Base-by-base conservation (phyloP, 2,113 vertebrate species). In the Saguinus imperator region DNA sequence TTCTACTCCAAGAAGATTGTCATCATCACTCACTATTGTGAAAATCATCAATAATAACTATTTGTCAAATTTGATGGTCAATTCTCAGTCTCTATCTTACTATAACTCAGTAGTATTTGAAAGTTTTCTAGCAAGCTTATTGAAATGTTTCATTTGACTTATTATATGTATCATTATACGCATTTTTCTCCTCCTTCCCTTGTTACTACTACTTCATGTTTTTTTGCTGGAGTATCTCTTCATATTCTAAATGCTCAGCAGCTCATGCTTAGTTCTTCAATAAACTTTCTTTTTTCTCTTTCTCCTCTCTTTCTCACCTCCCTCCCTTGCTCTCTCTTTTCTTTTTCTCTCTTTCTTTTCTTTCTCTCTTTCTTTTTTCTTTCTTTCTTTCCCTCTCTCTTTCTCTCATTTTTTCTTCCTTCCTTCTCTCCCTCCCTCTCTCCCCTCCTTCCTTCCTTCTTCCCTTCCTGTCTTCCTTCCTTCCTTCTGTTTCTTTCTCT, bases 321-420 rank as follows among this genome's bases (percentile, higher is more conserved):
- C 18, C 4, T 72, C 68, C 66, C 7, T 68, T 14, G 5, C 66
- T 17, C 5, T 70, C 6, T 37, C 68, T 70, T 32, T 32, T 27
- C 29, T 12, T 29, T 66, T n/a, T 35, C 32, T 18, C 6, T 68
- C 66, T 18, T 35, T 68, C 6, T 16, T 64, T 52, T 23, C 4
- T 73, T 40, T 23, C 10, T 11, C 23, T 5, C 5, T 64, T n/a
- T n/a, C 8, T 70, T 72, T 7, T 1, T 70, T 72, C 3, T 9
- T 73, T 21, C 70, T 16, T 12, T 66, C 5, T 64, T 10, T 32
- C 29, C 3, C n/a, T 16, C 12, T 66, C 5, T 64, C 25, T 14
- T 12, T 29, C n/a, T n/a, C n/a, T 5, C 29, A 23, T 5, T 2
- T 66, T 57, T 0, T 4, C 1, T 23, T 58, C 1, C 5, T 13